A percentile compares a stretch with the other conserved stretches of the same genome.
Evolutionary conservation across 2,113 vertebrate species (phyloP).

Genomic region (Lamprologus lemairii): DNA sequence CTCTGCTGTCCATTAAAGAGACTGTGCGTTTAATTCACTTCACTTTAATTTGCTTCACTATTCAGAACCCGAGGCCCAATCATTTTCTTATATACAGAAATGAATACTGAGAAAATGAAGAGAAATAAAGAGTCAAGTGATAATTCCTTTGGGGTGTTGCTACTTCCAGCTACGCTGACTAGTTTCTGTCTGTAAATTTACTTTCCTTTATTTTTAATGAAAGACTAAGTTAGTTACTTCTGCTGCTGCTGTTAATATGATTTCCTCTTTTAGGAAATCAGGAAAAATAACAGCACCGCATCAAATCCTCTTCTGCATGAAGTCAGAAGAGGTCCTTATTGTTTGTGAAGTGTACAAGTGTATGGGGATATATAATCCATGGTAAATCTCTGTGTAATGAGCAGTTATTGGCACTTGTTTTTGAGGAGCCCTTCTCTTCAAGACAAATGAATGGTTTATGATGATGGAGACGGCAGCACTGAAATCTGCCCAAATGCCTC

Average conservation of each 20-base stretch:
- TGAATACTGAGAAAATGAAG: neutral
- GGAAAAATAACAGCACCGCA: neutral
- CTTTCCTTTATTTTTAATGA: neutral
- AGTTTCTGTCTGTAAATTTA: neutral
- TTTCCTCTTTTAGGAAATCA: neutral
- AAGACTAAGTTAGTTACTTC: neutral
- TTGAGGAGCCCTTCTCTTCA: conserved; percentile 15
- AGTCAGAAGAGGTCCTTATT: neutral
- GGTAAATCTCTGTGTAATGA: conserved; percentile 19
- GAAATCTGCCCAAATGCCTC: conserved; percentile 41
- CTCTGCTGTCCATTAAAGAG: neutral
- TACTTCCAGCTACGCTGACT: neutral
- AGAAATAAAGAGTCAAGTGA: neutral
- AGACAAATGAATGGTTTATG: conserved; percentile 52
- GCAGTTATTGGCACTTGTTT: conserved; percentile 18
- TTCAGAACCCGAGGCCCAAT: neutral
- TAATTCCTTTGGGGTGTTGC: neutral
- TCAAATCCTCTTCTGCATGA: neutral
- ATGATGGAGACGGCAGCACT: conserved; percentile 27
- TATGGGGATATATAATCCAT: neutral
- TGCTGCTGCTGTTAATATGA: neutral
- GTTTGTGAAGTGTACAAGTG: neutral
- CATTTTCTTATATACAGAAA: neutral
- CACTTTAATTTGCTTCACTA: neutral
- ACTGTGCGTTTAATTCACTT: neutral